These are phyloP conservation scores for Cephalophus harveyi DNA, from an alignment of 2,113 vertebrate genomes.

Conservation along the genomic window DNA sequence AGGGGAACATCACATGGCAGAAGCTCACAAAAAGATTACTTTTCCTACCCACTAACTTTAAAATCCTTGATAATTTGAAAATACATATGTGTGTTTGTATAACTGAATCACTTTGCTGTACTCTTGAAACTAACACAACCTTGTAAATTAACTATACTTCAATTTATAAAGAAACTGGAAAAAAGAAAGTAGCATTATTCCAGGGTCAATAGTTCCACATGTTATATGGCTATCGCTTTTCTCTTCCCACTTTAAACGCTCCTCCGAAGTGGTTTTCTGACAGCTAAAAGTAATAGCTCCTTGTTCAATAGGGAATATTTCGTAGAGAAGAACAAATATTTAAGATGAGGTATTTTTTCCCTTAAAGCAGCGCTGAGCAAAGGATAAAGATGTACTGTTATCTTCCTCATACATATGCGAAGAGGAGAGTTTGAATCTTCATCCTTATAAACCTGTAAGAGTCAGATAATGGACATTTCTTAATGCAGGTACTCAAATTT, in stretches of 20 bases:
- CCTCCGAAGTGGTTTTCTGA: not conserved
- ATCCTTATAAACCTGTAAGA: constrained; percentile 65
- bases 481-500: constrained; percentile 64
- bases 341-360: not conserved
- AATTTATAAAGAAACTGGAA: not conserved
- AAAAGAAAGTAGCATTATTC: not conserved
- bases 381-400: constrained; percentile 36
- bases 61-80: not conserved
- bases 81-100: not conserved
- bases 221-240: not conserved
- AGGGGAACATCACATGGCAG: not conserved
- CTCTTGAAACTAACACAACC: not conserved
- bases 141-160: not conserved
- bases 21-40: not conserved
- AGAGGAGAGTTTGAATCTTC: constrained; percentile 31
- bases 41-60: not conserved
- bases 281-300: not conserved
- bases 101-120: not conserved
- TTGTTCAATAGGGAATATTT: not conserved
- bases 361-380: constrained; percentile 26
- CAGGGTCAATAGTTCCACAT: not conserved
- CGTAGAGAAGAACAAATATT: not conserved
- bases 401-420: constrained; percentile 8
- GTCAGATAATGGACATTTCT: constrained; percentile 55
- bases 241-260: not conserved